These are phyloP conservation scores for Pangasius mekongensis DNA, from an alignment of 2,797 vertebrate genomes.

Conservation along the genomic window DNA sequence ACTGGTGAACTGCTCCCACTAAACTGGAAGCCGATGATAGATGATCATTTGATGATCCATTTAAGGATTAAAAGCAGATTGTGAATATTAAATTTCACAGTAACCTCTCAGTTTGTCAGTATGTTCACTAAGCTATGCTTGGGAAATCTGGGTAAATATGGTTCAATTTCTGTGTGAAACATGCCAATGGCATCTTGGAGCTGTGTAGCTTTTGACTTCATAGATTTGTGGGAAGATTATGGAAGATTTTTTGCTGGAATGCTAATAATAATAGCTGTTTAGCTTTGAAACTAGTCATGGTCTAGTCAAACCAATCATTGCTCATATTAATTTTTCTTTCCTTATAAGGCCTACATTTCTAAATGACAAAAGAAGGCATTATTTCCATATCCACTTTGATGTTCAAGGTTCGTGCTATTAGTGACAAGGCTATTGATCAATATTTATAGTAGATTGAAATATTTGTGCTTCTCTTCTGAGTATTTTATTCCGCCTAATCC, in stretches of 20 bases:
- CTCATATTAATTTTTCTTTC: conserved; percentile 6
- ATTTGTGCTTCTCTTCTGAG: conserved; percentile 15
- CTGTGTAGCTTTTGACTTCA: neutral
- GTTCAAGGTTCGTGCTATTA: neutral
- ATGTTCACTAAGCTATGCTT: neutral
- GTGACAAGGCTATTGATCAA: neutral
- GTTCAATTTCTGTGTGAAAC: neutral
- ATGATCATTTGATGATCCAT: neutral
- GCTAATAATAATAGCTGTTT: conserved; percentile 6
- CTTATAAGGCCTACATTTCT: conserved; percentile 30
- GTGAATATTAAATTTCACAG: neutral
- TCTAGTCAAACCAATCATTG: neutral
- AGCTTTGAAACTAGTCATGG: neutral
- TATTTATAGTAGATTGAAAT: conserved; percentile 16
- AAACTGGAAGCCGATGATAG: neutral
- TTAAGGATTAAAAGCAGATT: neutral
- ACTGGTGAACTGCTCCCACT: neutral
- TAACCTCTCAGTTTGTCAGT: neutral
- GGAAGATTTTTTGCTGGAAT: neutral
- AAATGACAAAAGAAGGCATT: neutral
- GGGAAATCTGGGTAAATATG: neutral
- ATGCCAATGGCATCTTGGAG: neutral
- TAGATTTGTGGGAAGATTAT: neutral
- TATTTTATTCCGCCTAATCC: conserved; percentile 40
- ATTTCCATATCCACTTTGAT: neutral